These are phyloP conservation scores for Pyrrhosoma nymphula DNA, from an alignment of 2,888 invertebrate species.

Conservation along the genomic window DNA sequence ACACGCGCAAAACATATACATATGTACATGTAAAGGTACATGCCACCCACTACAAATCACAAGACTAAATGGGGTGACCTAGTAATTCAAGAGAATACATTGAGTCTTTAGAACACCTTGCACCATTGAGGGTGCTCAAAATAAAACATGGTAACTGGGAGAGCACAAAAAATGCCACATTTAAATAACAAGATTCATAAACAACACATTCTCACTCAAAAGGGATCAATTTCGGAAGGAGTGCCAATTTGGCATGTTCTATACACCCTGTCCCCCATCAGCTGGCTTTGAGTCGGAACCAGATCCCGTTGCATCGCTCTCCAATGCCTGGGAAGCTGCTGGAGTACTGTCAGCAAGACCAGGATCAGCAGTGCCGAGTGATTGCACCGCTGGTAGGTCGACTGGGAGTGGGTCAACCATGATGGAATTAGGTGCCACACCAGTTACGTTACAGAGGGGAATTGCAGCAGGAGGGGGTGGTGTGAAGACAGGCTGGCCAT, in stretches of 20 bases:
- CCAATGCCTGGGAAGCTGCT: background rate
- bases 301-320: background rate
- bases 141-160: slow-evolving; percentile 21
- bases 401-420: background rate
- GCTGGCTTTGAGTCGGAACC: background rate
- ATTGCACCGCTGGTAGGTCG: background rate
- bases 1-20: background rate
- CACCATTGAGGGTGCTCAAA: background rate
- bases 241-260: background rate
- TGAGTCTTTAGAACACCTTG: background rate
- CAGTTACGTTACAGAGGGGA: background rate
- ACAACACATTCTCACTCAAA: background rate
- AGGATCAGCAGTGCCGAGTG: background rate
- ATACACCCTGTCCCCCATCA: background rate
- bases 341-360: background rate
- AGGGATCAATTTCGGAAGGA: background rate
- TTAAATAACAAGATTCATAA: background rate
- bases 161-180: background rate
- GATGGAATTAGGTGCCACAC: background rate
- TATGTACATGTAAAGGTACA: background rate
- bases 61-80: background rate
- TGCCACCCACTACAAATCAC: background rate
- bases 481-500: no score
- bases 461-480: background rate
- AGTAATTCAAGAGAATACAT: background rate